A percentile compares a stretch with the other conserved stretches of the same genome.
phyloP scores from a whole-genome alignment of 2,797 vertebrate genomes.

The Melanotaenia maccullochi region DNA sequence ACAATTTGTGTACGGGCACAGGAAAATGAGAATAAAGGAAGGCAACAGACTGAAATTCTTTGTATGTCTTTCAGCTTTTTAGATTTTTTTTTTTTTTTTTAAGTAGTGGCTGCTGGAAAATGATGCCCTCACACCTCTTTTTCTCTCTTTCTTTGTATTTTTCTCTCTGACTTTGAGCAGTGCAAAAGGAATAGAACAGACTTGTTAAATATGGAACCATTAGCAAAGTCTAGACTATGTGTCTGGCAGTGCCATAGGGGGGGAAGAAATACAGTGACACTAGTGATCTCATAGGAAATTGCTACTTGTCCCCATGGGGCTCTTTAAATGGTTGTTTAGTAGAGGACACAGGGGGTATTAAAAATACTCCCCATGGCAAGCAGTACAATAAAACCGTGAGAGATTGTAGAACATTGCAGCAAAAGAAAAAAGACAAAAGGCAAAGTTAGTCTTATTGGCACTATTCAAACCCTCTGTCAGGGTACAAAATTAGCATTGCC shows the following conservation, averaged over 20 bases:
- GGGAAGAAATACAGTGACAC: constrained; percentile 58
- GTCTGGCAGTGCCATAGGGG: constrained; percentile 53
- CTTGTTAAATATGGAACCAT: constrained; percentile 69
- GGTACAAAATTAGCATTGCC: constrained; percentile 8
- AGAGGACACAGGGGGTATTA: constrained; percentile 59
- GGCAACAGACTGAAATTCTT: neutral
- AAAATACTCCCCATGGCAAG: constrained; percentile 52
- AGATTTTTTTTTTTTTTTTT: neutral
- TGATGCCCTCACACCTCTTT: neutral
- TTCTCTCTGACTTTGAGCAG: constrained; percentile 22
- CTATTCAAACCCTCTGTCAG: constrained; percentile 23
- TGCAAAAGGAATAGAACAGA: constrained; percentile 21
- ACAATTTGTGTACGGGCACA: neutral
- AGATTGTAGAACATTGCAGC: constrained; percentile 19
- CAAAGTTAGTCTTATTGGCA: constrained; percentile 5
- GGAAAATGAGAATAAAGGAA: constrained; percentile 2
- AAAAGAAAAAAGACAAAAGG: constrained; percentile 5
- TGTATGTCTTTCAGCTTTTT: constrained; percentile 9
- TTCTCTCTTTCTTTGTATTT: constrained; percentile 5
- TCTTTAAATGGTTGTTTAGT: constrained; percentile 71
- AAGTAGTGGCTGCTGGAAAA: neutral
- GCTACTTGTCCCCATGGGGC: constrained; percentile 62
- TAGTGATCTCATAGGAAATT: constrained; percentile 69
- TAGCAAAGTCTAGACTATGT: constrained; percentile 62
- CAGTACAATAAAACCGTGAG: constrained; percentile 48